phyloP scores from a whole-genome alignment of 2,113 vertebrate species.

The Balaeniceps rex region DNA sequence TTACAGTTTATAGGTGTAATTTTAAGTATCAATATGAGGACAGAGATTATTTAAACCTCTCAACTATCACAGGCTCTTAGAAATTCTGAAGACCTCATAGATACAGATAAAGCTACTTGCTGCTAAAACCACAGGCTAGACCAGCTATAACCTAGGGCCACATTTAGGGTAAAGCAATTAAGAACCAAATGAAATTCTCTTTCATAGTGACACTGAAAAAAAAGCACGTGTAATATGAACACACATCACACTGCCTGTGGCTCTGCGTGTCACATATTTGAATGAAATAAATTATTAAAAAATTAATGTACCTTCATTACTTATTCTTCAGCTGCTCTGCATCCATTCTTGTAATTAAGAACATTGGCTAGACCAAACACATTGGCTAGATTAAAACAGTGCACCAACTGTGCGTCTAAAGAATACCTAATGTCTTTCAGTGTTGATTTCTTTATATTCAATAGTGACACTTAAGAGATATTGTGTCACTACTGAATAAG shows the following conservation, averaged over 20 bases:
- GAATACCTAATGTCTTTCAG: neutral
- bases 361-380: conserved; percentile 7
- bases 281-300: conserved; percentile 39
- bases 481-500: neutral
- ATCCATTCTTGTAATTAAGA: conserved; percentile 40
- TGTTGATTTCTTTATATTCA: neutral
- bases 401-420: neutral
- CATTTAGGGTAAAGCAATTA: neutral
- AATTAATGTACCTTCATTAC: conserved; percentile 17
- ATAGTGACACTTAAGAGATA: neutral
- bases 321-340: conserved; percentile 24
- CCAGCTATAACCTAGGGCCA: neutral
- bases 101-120: neutral
- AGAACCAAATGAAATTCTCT: neutral
- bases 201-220: conserved; percentile 2
- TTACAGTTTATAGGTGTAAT: neutral
- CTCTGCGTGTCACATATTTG: neutral
- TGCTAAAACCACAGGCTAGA: neutral
- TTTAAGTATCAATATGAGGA: neutral
- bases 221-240: neutral
- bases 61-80: neutral
- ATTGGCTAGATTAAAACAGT: neutral
- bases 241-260: neutral
- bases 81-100: neutral
- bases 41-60: neutral